These are phyloP conservation scores for Lepidonotus clava DNA, from an alignment of 2,888 invertebrate genomes.

Conservation along the genomic window DNA sequence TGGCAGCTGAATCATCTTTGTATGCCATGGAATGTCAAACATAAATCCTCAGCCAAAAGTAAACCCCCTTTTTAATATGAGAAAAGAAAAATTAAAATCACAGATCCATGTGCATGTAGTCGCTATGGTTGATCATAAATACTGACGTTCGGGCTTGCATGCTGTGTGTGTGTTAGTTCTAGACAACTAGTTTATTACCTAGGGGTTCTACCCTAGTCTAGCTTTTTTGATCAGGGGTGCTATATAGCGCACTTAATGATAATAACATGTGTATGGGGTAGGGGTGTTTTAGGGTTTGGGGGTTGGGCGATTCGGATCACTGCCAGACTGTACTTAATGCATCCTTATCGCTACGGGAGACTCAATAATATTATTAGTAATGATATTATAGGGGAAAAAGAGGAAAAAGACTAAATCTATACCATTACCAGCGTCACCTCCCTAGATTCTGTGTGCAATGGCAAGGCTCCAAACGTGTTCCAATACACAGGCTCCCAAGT, in stretches of 20 bases:
- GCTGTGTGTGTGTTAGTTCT: constrained; percentile 40
- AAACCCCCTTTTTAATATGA: not conserved
- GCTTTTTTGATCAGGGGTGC: constrained; percentile 16
- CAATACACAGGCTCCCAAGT: too few species aligned
- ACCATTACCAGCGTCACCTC: constrained; percentile 46
- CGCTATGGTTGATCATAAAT: not conserved
- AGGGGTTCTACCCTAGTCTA: constrained; percentile 35
- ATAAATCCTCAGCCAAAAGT: constrained; percentile 29
- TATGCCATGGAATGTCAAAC: not conserved
- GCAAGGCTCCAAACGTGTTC: too few species aligned
- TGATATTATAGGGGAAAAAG: too few species aligned
- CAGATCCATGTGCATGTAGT: not conserved
- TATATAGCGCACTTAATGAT: constrained; percentile 11
- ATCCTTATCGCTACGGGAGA: not conserved
- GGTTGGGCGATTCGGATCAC: constrained; percentile 15
- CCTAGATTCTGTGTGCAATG: not conserved
- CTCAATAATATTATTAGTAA: too few species aligned
- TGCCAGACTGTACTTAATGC: constrained; percentile 34
- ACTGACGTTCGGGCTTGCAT: constrained; percentile 16
- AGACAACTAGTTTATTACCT: not conserved
- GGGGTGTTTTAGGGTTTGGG: not conserved
- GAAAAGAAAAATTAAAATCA: not conserved
- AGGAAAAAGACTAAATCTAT: constrained; percentile 8
- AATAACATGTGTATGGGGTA: not conserved
- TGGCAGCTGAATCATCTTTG: constrained; percentile 22